phyloP scores from a whole-genome alignment of 1,140 invertebrate species.

The Carcinoscorpius rotundicauda region DNA sequence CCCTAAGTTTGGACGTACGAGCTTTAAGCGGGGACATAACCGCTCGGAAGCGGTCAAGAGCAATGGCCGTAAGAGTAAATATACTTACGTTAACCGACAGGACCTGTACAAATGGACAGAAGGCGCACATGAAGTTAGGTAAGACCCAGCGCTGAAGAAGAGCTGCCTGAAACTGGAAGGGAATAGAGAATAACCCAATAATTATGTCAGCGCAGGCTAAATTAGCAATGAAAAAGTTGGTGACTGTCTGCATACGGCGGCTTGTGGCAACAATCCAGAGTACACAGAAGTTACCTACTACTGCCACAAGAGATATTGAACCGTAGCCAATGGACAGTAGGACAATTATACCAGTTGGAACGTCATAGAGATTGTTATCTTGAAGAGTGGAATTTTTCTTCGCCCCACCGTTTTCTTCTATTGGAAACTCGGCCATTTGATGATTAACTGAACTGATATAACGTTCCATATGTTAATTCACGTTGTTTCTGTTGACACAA shows the following conservation, averaged over 20 bases:
- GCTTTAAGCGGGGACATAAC: too few relatives aligned
- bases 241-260: constrained; percentile 72
- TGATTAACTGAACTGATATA: too few relatives aligned
- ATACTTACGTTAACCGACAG: too few relatives aligned
- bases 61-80: too few relatives aligned
- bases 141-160: constrained; percentile 71
- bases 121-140: constrained; percentile 54
- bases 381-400: too few relatives aligned
- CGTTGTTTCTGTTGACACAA: too few relatives aligned
- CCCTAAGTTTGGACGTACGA: constrained; percentile 2
- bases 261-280: constrained; percentile 69
- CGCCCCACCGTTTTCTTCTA: too few relatives aligned
- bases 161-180: constrained; percentile 60
- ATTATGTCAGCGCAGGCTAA: constrained; percentile 79
- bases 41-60: too few relatives aligned
- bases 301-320: constrained; percentile 32
- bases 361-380: too few relatives aligned
- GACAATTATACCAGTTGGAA: too few relatives aligned
- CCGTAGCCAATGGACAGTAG: background rate
- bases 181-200: constrained; percentile 71
- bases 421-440: too few relatives aligned
- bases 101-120: constrained; percentile 62
- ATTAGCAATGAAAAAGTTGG: constrained; percentile 87
- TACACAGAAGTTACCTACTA: constrained; percentile 78
- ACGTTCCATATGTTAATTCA: too few relatives aligned